phyloP scores from a whole-genome alignment of 2,113 vertebrate species.

The Eira barbara region DNA sequence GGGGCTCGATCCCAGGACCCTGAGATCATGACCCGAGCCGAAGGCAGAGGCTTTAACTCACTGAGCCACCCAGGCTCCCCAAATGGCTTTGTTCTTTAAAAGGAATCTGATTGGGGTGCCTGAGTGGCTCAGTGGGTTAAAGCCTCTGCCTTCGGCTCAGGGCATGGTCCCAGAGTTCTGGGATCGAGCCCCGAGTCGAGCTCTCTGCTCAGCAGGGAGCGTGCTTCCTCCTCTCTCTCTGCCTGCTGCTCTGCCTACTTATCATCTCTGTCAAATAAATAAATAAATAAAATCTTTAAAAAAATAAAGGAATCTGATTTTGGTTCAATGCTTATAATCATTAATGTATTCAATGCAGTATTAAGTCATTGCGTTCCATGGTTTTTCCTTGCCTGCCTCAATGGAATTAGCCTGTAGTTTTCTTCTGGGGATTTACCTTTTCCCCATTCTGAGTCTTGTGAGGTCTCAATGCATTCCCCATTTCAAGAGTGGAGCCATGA shows the following conservation, averaged over 20 bases:
- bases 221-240: too few relatives aligned
- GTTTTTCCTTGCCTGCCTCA: background rate
- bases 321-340: background rate
- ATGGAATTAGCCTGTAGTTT: background rate
- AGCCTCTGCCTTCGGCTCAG: too few relatives aligned
- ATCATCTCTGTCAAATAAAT: too few relatives aligned
- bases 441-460: background rate
- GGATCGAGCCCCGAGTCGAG: too few relatives aligned
- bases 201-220: too few relatives aligned
- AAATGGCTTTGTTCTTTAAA: background rate
- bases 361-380: background rate
- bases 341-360: background rate
- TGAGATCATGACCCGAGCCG: too few relatives aligned
- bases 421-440: background rate
- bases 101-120: background rate
- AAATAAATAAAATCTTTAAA: background rate
- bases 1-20: too few relatives aligned
- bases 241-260: too few relatives aligned
- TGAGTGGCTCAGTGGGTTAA: too few relatives aligned
- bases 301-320: background rate
- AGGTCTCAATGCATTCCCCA: background rate
- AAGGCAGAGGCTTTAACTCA: too few relatives aligned
- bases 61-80: too few relatives aligned
- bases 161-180: too few relatives aligned
- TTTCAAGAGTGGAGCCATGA: background rate